phyloP scores from a whole-genome alignment of 2,888 invertebrate species.

The Trissonchulus latispiculum region DNA sequence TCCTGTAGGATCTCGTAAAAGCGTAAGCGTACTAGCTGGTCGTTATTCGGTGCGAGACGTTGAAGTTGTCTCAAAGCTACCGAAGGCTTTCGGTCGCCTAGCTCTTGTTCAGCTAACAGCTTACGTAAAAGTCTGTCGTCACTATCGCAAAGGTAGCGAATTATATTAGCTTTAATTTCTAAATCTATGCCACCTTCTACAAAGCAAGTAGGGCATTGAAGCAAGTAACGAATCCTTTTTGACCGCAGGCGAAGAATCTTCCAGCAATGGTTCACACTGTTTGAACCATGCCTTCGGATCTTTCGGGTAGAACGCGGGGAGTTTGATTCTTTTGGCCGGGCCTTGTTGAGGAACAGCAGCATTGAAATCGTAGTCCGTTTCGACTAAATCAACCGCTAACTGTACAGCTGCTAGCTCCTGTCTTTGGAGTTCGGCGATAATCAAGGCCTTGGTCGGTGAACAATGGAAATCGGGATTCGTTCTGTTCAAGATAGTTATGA shows the following conservation, averaged over 20 bases:
- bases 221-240: too few species aligned
- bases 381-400: too few species aligned
- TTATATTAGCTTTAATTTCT: not conserved
- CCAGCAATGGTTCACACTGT: slow-evolving; percentile 7
- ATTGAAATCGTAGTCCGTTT: too few species aligned
- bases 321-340: not conserved
- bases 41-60: not conserved
- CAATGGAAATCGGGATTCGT: too few species aligned
- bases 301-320: slow-evolving; percentile 4
- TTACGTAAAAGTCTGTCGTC: slow-evolving; percentile 7
- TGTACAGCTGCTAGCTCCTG: too few species aligned
- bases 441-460: too few species aligned
- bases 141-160: not conserved
- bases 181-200: slow-evolving; percentile 10
- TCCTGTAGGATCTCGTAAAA: slow-evolving; percentile 11
- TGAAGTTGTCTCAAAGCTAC: not conserved
- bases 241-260: not conserved
- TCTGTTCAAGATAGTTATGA: too few species aligned
- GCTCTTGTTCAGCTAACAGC: slow-evolving; percentile 4
- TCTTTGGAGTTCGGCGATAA: too few species aligned
- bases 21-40: slow-evolving; percentile 11
- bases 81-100: not conserved
- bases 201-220: too few species aligned
- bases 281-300: slow-evolving; percentile 14
- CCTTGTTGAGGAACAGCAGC: too few species aligned